A percentile compares a stretch with the other conserved stretches of the same genome.
Conservation (phyloP, 1,140 invertebrate species). For the Anastrepha ludens region DNA sequence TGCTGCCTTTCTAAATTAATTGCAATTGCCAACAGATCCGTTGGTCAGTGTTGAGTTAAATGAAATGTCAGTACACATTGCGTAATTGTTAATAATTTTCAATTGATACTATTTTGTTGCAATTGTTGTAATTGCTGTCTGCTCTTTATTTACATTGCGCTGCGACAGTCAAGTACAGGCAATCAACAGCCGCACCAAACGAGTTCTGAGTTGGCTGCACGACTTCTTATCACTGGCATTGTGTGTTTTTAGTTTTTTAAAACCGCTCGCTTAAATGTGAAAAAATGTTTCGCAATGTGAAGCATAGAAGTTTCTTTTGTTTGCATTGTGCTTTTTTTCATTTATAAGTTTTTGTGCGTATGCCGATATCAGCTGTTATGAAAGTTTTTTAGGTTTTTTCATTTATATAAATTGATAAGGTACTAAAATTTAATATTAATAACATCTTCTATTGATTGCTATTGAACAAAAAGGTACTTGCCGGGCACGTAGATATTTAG, state of each 20-base stretch:
- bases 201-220: background rate
- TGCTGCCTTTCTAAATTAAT: conserved; percentile 18
- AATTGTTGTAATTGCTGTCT: background rate
- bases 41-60: conserved; percentile 11
- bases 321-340: background rate
- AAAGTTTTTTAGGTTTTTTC: too few relatives aligned
- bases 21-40: background rate
- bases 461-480: too few relatives aligned
- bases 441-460: too few relatives aligned
- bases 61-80: conserved; percentile 42
- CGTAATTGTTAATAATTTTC: conserved; percentile 40
- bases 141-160: conserved; percentile 5
- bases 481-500: too few relatives aligned
- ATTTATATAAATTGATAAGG: too few relatives aligned
- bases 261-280: background rate
- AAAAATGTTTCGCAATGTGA: background rate
- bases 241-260: background rate
- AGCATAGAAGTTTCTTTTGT: background rate
- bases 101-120: conserved; percentile 27
- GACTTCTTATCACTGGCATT: background rate
- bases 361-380: too few relatives aligned
- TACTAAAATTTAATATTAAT: too few relatives aligned
- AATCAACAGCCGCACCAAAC: background rate
- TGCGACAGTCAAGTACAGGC: background rate
- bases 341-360: too few relatives aligned